phyloP scores from a whole-genome alignment of 1,140 invertebrate genomes.

The Drosophila orena region DNA sequence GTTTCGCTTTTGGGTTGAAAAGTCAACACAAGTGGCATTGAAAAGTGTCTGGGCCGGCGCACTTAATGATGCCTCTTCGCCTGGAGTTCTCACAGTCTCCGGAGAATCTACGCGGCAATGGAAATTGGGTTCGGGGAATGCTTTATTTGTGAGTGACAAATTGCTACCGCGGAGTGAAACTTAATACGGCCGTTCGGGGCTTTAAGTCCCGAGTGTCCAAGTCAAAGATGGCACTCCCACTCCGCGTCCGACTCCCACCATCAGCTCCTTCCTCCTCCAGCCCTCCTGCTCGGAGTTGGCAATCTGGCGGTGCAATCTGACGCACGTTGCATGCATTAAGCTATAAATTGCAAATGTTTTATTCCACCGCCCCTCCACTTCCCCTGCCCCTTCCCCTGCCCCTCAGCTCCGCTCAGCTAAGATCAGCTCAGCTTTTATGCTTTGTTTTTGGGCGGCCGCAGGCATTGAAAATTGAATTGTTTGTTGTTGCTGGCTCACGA shows the following conservation, averaged over 20 bases:
- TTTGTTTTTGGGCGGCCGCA: slow-evolving; percentile 52
- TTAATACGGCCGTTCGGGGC: slow-evolving; percentile 51
- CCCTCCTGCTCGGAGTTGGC: neutral
- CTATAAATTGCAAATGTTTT: slow-evolving; percentile 76
- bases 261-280: neutral
- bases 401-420: too few relatives aligned
- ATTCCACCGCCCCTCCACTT: slow-evolving; percentile 16
- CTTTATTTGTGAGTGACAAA: slow-evolving; percentile 69
- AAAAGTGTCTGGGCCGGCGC: slow-evolving; percentile 53
- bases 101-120: slow-evolving; percentile 29
- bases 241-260: neutral
- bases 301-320: slow-evolving; percentile 69
- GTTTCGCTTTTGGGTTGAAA: slow-evolving; percentile 71
- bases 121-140: slow-evolving; percentile 15
- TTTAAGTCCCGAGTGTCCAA: slow-evolving; percentile 21
- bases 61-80: slow-evolving; percentile 58
- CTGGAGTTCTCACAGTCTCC: slow-evolving; percentile 53
- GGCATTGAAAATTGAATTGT: slow-evolving; percentile 79
- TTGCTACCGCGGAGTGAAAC: slow-evolving; percentile 65
- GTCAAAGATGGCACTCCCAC: slow-evolving; percentile 29
- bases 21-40: slow-evolving; percentile 73
- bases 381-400: too few relatives aligned
- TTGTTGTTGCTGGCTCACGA: slow-evolving; percentile 72
- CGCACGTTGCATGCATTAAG: slow-evolving; percentile 78
- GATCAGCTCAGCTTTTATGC: slow-evolving; percentile 2